Evolutionary conservation across 2,888 invertebrate genomes (phyloP).

Genomic region (Homarus gammarus): DNA sequence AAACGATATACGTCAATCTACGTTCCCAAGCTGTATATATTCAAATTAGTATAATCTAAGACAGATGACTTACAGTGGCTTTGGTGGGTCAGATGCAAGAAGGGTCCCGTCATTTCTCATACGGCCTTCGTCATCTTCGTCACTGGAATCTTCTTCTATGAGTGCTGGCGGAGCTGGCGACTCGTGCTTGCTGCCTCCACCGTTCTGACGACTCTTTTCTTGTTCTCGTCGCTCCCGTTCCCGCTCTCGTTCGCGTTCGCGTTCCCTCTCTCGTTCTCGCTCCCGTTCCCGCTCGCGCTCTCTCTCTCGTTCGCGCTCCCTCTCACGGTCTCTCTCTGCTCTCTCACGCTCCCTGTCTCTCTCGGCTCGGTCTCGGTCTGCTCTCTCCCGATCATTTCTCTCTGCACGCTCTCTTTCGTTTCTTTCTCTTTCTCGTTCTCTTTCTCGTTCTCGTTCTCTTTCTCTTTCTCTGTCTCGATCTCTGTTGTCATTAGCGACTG

Average conservation of each 20-base stretch:
- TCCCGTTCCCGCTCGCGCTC: constrained; percentile 48
- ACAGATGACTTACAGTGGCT: constrained; percentile 90
- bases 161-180: constrained; percentile 77
- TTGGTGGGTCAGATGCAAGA: constrained; percentile 96
- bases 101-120: constrained; percentile 95
- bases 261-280: constrained; percentile 53
- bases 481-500: constrained; percentile 78
- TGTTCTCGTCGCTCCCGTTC: constrained; percentile 55
- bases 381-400: constrained; percentile 48
- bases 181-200: constrained; percentile 73
- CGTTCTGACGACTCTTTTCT: constrained; percentile 76
- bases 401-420: constrained; percentile 61
- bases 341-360: constrained; percentile 49
- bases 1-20: neutral
- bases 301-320: constrained; percentile 41
- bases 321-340: constrained; percentile 36
- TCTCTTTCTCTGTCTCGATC: constrained; percentile 47
- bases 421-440: constrained; percentile 43
- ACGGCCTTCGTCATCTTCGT: constrained; percentile 81
- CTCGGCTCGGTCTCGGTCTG: neutral
- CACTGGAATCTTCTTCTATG: constrained; percentile 78
- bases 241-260: constrained; percentile 60
- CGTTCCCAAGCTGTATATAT: too few relatives aligned
- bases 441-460: too few relatives aligned
- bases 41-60: too few relatives aligned